Evolutionary conservation across 2,113 vertebrate species (phyloP), one percentile per base, ranked within the genome.

Genomic region (Anser cygnoides): DNA sequence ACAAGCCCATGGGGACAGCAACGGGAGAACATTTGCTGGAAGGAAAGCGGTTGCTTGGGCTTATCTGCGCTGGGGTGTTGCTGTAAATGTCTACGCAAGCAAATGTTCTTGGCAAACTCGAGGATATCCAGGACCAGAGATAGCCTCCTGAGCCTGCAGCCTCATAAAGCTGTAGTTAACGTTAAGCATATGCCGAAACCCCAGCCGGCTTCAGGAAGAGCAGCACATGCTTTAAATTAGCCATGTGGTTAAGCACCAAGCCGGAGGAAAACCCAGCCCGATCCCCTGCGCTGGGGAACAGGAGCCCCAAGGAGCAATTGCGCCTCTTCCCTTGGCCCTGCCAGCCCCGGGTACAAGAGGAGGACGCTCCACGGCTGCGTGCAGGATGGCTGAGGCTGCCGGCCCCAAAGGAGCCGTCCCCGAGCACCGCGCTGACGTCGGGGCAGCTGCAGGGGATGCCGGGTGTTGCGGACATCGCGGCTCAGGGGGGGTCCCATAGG

Each of bases 391-490:
- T 50, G 86, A 37, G 73, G 90, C 50, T 73, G 18, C 19, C 19
- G 25, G 31, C 90, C 7, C 1, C 0, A 10, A 62, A 35, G 33
- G 66, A 2, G 26, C 13, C 33, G 37, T 77, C 29, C 44, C 62
- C n/a, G 39, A 54, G 58, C n/a, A 72, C 10, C 1, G 6, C 49
- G 65, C 61, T 0, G 12, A 11, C 61, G 33, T 46, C 1, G 1
- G 63, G 18, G 29, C 11, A 6, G 6, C n/a, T 13, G 8, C 4
- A 31, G 39, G 26, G 8, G 9, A 6, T 0, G 0, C 35, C 4
- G 19, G 5, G 26, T 37, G 31, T 3, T 72, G 66, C 12, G 31
- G 39, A 23, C 23, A 65, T 22, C 23, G 68, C 22, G 8, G 31
- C 26, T 16, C 35, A 46, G 63, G 22, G 28, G 57, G 35, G 16